Evolutionary conservation across 2,113 vertebrate species (phyloP).

Genomic region (Cacatua alba): DNA sequence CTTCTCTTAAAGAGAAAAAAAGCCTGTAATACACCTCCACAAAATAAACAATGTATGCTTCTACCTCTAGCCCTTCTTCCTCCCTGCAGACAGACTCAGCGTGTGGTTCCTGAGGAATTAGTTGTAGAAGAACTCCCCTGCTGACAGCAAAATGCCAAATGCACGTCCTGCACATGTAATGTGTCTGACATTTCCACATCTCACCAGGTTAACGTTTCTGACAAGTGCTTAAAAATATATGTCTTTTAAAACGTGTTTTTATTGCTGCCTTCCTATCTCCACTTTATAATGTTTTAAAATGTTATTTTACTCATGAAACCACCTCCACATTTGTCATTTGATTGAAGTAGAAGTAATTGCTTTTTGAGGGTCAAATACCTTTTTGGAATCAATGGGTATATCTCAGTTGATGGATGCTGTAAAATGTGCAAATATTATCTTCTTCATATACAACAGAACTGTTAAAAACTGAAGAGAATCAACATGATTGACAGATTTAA

Average conservation of each 20-base stretch:
- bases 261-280: slow-evolving; percentile 34
- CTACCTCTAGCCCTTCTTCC: slow-evolving; percentile 31
- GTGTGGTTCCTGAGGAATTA: slow-evolving; percentile 79
- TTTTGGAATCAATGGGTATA: slow-evolving; percentile 52
- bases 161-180: slow-evolving; percentile 76
- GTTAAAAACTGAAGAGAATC: slow-evolving; percentile 53
- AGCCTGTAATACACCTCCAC: slow-evolving; percentile 14
- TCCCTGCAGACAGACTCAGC: slow-evolving; percentile 77
- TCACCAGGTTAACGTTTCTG: slow-evolving; percentile 75
- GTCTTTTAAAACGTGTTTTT: slow-evolving; percentile 12
- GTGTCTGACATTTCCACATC: slow-evolving; percentile 81
- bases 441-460: slow-evolving; percentile 53
- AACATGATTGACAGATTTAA: slow-evolving; percentile 55
- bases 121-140: slow-evolving; percentile 74
- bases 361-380: slow-evolving; percentile 65
- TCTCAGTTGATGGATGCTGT: slow-evolving; percentile 59
- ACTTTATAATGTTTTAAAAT: slow-evolving; percentile 17
- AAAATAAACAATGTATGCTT: slow-evolving; percentile 59
- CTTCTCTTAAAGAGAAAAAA: slow-evolving; percentile 49
- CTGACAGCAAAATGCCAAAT: slow-evolving; percentile 83
- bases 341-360: slow-evolving; percentile 67
- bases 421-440: slow-evolving; percentile 66
- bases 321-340: slow-evolving; percentile 56
- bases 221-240: slow-evolving; percentile 72
- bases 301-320: slow-evolving; percentile 46